Evolutionary conservation across 2,797 vertebrate genomes (phyloP).

Genomic region (Onychomys leucogaster): DNA sequence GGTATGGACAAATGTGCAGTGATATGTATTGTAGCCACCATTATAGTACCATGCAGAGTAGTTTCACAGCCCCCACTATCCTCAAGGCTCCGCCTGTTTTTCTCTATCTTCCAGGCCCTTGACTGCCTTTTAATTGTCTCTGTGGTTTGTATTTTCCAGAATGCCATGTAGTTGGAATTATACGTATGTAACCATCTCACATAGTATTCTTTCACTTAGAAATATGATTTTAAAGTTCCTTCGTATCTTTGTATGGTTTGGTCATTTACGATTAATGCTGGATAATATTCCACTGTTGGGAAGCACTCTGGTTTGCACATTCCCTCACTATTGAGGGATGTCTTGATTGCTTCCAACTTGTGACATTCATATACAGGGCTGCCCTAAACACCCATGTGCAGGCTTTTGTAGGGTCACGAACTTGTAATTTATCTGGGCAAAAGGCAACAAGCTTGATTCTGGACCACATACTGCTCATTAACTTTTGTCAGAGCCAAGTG

Average conservation of each 20-base stretch:
- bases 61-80: neutral
- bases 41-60: no score
- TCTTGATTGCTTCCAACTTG: neutral
- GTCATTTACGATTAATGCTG: neutral
- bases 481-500: neutral
- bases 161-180: neutral
- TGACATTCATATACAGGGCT: neutral
- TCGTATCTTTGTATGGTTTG: neutral
- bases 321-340: neutral
- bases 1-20: neutral
- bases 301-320: neutral
- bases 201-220: neutral
- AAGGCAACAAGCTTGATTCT: neutral
- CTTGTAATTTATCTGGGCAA: neutral
- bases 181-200: neutral
- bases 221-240: neutral
- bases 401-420: neutral
- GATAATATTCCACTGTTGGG: neutral
- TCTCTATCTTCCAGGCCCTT: accelerated
- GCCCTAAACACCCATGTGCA: neutral
- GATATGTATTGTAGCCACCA: neutral
- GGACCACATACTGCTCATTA: neutral
- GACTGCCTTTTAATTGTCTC: neutral
- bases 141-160: neutral
- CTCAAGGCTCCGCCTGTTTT: neutral